These are phyloP conservation scores for Anthopleura xanthogrammica DNA, from an alignment of 92 coral and sea anemone species.

Conservation along the genomic window DNA sequence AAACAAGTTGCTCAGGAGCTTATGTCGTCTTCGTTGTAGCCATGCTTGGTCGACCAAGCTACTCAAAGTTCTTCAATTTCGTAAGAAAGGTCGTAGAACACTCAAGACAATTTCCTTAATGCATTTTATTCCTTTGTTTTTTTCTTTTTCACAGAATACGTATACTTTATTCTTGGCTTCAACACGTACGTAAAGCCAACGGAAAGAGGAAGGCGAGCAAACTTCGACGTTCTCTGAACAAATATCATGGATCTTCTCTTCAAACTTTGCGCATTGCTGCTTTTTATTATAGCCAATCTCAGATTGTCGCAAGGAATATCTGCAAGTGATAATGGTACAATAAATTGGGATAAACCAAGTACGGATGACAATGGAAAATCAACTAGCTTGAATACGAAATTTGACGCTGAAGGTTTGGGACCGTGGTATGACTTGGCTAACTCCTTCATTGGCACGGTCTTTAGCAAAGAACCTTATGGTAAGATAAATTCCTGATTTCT, in stretches of 20 bases:
- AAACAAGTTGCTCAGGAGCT: background rate
- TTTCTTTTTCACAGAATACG: conserved; percentile 5
- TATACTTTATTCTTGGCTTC: background rate
- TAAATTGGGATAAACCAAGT: background rate
- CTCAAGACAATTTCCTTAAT: background rate
- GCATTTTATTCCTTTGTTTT: background rate
- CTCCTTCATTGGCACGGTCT: conserved; percentile 70
- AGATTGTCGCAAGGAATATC: background rate
- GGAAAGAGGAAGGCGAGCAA: background rate
- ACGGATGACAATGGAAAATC: conserved; percentile 9
- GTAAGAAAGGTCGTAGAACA: background rate
- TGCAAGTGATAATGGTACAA: conserved; percentile 10
- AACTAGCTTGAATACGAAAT: conserved; percentile 39
- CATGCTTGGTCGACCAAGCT: background rate
- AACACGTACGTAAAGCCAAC: background rate
- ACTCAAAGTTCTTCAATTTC: background rate
- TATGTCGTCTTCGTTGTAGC: background rate
- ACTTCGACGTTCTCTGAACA: background rate
- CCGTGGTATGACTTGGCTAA: conserved; percentile 77
- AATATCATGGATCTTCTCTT: conserved; percentile 9
- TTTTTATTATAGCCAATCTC: conserved; percentile 7
- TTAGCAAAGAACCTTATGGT: conserved; percentile 81
- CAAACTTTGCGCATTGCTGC: conserved; percentile 14
- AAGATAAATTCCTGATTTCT: conserved; percentile 17
- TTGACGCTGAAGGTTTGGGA: conserved; percentile 78